Conservation (phyloP, 1,140 invertebrate species). For the Tetramorium parvispinum region DNA sequence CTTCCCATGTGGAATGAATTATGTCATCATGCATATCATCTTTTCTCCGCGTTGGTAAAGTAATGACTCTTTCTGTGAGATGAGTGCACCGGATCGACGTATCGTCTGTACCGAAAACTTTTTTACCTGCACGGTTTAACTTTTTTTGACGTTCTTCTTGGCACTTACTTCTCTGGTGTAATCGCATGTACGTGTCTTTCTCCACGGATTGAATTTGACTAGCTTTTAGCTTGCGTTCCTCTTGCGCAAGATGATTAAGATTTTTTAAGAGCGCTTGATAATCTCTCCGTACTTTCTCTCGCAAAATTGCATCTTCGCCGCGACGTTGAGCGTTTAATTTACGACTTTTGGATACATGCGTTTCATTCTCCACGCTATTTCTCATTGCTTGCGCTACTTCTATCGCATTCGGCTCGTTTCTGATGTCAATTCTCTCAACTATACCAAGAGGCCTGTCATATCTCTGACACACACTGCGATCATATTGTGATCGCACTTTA, state of each 20-base stretch:
- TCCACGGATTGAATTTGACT: constrained; percentile 71
- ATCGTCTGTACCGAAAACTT: constrained; percentile 58
- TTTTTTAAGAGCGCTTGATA: constrained; percentile 84
- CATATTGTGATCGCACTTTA: constrained; percentile 79
- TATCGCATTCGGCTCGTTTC: constrained; percentile 79
- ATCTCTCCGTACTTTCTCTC: constrained; percentile 84
- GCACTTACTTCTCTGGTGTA: constrained; percentile 72
- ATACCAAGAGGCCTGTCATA: constrained; percentile 76
- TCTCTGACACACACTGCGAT: constrained; percentile 77
- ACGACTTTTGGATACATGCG: constrained; percentile 67
- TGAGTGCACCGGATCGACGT: background rate
- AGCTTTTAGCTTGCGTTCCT: constrained; percentile 81
- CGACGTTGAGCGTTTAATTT: constrained; percentile 79
- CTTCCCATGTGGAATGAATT: constrained; percentile 65
- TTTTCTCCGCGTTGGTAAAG: constrained; percentile 63
- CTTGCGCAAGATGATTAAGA: constrained; percentile 77
- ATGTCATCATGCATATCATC: constrained; percentile 24
- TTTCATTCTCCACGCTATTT: constrained; percentile 66
- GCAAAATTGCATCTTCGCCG: constrained; percentile 84
- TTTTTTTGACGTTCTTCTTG: constrained; percentile 75
- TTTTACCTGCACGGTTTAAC: constrained; percentile 77
- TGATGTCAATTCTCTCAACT: constrained; percentile 79
- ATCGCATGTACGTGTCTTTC: constrained; percentile 29
- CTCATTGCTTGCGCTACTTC: constrained; percentile 77
- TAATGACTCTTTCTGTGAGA: constrained; percentile 74